A percentile compares a stretch with the other conserved stretches of the same genome.
These are phyloP conservation scores for Zaprionus camerounensis DNA, from an alignment of 1,140 invertebrate genomes.

Conservation along the genomic window DNA sequence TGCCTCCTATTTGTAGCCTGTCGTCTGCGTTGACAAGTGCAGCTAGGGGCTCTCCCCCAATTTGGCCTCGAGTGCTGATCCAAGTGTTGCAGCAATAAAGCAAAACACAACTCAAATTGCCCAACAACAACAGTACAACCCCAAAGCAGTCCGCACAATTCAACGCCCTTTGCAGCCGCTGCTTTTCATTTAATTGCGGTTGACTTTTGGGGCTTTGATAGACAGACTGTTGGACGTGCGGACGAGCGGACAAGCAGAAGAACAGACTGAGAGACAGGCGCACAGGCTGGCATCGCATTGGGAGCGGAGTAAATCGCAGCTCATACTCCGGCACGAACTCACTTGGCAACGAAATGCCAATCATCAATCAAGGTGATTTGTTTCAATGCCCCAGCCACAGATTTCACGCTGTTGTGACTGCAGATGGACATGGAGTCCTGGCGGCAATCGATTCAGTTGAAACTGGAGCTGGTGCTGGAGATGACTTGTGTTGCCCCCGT, in stretches of 20 bases:
- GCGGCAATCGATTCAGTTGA: conserved; percentile 15
- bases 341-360: conserved; percentile 76
- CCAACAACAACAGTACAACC: conserved; percentile 18
- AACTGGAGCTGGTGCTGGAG: conserved; percentile 7
- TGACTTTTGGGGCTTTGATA: conserved; percentile 77
- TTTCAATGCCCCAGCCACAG: conserved; percentile 79
- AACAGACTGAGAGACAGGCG: conserved; percentile 8
- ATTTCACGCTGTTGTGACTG: conserved; percentile 80
- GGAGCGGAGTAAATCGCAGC: conserved; percentile 6
- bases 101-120: conserved; percentile 50
- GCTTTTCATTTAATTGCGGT: conserved; percentile 81
- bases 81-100: conserved; percentile 49
- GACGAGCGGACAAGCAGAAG: not conserved
- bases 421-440: conserved; percentile 60
- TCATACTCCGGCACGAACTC: conserved; percentile 11
- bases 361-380: conserved; percentile 82
- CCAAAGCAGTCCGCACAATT: conserved; percentile 45
- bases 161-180: conserved; percentile 42
- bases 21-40: conserved; percentile 44
- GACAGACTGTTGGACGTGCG: conserved; percentile 38
- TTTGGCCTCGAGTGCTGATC: not conserved
- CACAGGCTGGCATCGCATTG: not conserved
- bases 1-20: conserved; percentile 19
- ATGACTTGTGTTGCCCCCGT: not conserved
- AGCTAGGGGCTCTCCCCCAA: conserved; percentile 27